A percentile compares a stretch with the other conserved stretches of the same genome.
Evolutionary conservation across 2,113 vertebrate genomes (phyloP).

Genomic region (Chaenogobius annularis): DNA sequence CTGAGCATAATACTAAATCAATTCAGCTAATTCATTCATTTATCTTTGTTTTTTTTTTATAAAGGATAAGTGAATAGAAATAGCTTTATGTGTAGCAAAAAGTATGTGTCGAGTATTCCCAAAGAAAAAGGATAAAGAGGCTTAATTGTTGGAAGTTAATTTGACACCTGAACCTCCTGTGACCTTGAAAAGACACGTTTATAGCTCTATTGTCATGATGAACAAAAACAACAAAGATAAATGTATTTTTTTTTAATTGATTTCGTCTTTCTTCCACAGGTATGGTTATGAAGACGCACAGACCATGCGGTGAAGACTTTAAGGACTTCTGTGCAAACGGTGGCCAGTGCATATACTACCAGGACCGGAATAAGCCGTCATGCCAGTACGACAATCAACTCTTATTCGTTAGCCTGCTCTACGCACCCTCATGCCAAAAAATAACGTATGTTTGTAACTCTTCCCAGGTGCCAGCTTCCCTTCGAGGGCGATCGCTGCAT

Average conservation of each 20-base stretch:
- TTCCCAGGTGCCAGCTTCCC: slow-evolving; percentile 56
- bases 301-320: slow-evolving; percentile 47
- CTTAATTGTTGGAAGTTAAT: too few relatives aligned
- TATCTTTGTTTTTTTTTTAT: too few relatives aligned
- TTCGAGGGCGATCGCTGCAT: slow-evolving; percentile 63
- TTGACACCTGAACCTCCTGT: too few relatives aligned
- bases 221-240: too few relatives aligned
- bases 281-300: slow-evolving; percentile 17
- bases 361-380: slow-evolving; percentile 53
- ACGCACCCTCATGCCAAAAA: not conserved
- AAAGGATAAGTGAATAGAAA: not conserved
- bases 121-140: too few relatives aligned
- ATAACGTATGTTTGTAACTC: slow-evolving; percentile 8
- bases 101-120: too few relatives aligned
- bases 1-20: too few relatives aligned
- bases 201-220: too few relatives aligned
- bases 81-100: not conserved
- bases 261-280: slow-evolving; percentile 26
- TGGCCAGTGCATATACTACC: slow-evolving; percentile 66
- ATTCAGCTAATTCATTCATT: not conserved
- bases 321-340: slow-evolving; percentile 57
- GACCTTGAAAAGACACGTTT: too few relatives aligned
- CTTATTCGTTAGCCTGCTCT: not conserved
- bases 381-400: slow-evolving; percentile 66
- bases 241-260: not conserved